These are phyloP conservation scores for Neodiprion virginianus DNA, from an alignment of 1,140 invertebrate species.

Conservation along the genomic window DNA sequence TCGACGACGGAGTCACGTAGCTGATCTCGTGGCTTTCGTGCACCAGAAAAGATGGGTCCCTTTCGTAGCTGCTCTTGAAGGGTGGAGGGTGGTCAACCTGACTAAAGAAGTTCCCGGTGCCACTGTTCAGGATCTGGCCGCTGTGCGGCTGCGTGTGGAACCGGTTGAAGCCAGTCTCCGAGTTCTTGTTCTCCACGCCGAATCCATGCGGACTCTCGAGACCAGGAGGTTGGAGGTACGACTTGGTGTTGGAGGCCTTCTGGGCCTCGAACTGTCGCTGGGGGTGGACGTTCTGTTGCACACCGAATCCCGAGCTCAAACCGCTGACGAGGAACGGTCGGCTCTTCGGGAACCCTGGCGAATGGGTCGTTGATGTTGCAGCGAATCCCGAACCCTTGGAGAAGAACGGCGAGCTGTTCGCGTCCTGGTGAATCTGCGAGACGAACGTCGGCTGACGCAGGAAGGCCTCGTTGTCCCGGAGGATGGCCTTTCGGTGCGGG, in stretches of 20 bases:
- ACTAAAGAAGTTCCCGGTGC: slow-evolving; percentile 45
- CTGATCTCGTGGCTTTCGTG: slow-evolving; percentile 55
- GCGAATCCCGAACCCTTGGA: slow-evolving; percentile 38
- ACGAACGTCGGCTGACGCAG: slow-evolving; percentile 39
- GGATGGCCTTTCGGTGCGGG: slow-evolving; percentile 42
- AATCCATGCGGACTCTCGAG: slow-evolving; percentile 27
- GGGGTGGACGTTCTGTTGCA: slow-evolving; percentile 35
- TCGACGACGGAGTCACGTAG: slow-evolving; percentile 38
- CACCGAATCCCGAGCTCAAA: slow-evolving; percentile 23
- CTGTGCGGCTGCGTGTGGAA: slow-evolving; percentile 28
- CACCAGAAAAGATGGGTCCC: slow-evolving; percentile 50
- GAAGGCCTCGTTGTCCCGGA: slow-evolving; percentile 41
- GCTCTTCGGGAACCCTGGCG: slow-evolving; percentile 33
- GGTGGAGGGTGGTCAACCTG: slow-evolving; percentile 43
- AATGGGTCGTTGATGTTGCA: slow-evolving; percentile 29
- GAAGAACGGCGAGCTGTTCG: slow-evolving; percentile 30
- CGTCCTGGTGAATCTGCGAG: slow-evolving; percentile 25
- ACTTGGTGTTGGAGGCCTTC: slow-evolving; percentile 43
- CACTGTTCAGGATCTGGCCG: slow-evolving; percentile 19
- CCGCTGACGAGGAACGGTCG: slow-evolving; percentile 33
- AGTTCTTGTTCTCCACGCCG: slow-evolving; percentile 33
- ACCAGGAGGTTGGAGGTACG: slow-evolving; percentile 38
- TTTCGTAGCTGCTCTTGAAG: slow-evolving; percentile 47
- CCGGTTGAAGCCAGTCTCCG: slow-evolving; percentile 28
- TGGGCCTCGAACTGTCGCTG: slow-evolving; percentile 44